Percentiles rank a stretch among this genome's conserved stretches.
Evolutionary conservation across 2,888 invertebrate genomes (phyloP).

Genomic region (Teinopalpus imperialis): DNA sequence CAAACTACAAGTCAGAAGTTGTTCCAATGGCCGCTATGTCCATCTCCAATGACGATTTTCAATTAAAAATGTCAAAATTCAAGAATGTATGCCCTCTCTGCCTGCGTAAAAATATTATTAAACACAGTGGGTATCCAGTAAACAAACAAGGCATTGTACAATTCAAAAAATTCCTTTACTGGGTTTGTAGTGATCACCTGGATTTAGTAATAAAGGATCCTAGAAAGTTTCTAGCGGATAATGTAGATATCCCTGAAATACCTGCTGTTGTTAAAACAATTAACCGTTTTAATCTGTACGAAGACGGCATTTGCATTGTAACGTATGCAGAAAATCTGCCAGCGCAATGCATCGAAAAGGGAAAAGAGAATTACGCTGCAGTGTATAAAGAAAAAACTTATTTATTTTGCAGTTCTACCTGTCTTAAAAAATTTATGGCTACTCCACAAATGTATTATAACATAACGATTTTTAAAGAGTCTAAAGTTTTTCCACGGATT

Average conservation of each 20-base stretch:
- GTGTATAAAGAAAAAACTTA: slow-evolving; percentile 75
- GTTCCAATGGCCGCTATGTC: slow-evolving; percentile 76
- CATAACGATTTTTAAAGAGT: slow-evolving; percentile 62
- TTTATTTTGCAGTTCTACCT: slow-evolving; percentile 77
- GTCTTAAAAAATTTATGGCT: slow-evolving; percentile 75
- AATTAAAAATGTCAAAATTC: slow-evolving; percentile 69
- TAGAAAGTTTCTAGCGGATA: slow-evolving; percentile 48
- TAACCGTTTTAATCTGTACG: slow-evolving; percentile 60
- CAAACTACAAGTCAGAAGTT: slow-evolving; percentile 66
- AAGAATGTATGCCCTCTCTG: slow-evolving; percentile 84
- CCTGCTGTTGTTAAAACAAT: slow-evolving; percentile 71
- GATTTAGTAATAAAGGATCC: slow-evolving; percentile 69
- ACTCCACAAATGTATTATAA: slow-evolving; percentile 74
- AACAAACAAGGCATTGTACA: slow-evolving; percentile 81
- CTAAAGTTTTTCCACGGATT: slow-evolving; percentile 58
- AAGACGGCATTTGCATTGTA: slow-evolving; percentile 83
- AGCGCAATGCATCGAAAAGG: slow-evolving; percentile 62
- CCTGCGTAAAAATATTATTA: slow-evolving; percentile 55
- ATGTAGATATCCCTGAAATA: slow-evolving; percentile 67
- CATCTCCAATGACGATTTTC: slow-evolving; percentile 79
- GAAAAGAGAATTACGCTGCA: slow-evolving; percentile 67
- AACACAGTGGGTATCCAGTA: slow-evolving; percentile 66
- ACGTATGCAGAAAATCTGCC: slow-evolving; percentile 81
- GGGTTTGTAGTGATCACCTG: slow-evolving; percentile 82
- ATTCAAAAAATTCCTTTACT: slow-evolving; percentile 79